Conservation (phyloP, 1,140 invertebrate genomes). For the Aphaenogaster rudis region DNA sequence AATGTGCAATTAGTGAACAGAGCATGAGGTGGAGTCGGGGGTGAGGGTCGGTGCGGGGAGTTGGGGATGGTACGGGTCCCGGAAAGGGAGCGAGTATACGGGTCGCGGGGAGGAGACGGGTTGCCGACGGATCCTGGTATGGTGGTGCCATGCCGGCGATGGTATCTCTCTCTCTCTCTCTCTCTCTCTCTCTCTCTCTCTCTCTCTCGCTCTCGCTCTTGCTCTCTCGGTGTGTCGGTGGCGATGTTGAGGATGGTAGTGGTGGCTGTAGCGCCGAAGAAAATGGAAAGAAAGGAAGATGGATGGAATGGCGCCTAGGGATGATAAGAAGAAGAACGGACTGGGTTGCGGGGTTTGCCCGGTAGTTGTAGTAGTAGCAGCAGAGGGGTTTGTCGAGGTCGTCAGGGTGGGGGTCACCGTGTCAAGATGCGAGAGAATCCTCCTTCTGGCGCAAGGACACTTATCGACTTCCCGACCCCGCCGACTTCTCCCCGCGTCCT, state of each 20-base stretch:
- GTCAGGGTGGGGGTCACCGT: constrained; percentile 75
- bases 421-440: constrained; percentile 78
- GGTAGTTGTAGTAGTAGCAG: constrained; percentile 32
- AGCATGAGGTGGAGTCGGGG: constrained; percentile 83
- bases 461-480: constrained; percentile 76
- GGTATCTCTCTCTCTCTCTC: constrained; percentile 60
- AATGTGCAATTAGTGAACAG: constrained; percentile 96
- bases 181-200: constrained; percentile 37
- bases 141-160: constrained; percentile 73
- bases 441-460: constrained; percentile 75
- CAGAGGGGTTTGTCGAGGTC: constrained; percentile 61
- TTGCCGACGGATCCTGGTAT: constrained; percentile 71
- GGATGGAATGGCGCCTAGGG: constrained; percentile 83
- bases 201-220: constrained; percentile 50
- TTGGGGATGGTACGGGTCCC: constrained; percentile 66
- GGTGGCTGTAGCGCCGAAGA: constrained; percentile 79
- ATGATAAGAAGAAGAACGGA: constrained; percentile 77
- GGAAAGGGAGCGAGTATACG: constrained; percentile 71
- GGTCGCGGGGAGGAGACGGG: constrained; percentile 24
- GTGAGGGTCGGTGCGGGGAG: constrained; percentile 66
- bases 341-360: constrained; percentile 54
- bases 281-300: constrained; percentile 87
- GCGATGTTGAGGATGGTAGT: constrained; percentile 46
- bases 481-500: constrained; percentile 46
- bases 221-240: constrained; percentile 31